Evolutionary conservation across 2,113 vertebrate genomes (phyloP), one percentile per base, ranked within the genome.

Genomic region (Marcusenius ussheri): DNA sequence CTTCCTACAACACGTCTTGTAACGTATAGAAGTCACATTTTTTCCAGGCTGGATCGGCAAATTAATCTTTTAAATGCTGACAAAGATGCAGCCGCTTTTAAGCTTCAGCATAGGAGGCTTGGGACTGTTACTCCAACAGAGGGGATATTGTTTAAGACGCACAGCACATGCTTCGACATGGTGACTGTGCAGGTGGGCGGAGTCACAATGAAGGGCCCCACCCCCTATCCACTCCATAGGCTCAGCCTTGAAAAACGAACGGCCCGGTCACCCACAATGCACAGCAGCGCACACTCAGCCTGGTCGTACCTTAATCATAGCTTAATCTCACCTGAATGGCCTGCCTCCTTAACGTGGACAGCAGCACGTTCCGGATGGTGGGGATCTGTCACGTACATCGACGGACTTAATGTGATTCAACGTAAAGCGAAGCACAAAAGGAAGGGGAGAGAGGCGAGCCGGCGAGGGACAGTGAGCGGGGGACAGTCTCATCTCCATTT

Each of bases 401-500:
- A 31, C 50, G n/a, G 17, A 39, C 58, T 90, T 90, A 87, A 90
- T 90, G 51, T 35, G 89, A 51, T 77, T 90, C 53, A 74, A 83
- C 49, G 83, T 80, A 80, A 87, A 90, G 66, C 19, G 21, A 42
- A 87, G 47, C 83, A 85, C 51, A 90, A 90, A 74, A 87, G 84
- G 50, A 31, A 89, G 45, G 17, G 46, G 89, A 70, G 58, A 46
- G 49, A 77, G 85, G 90, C 66, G 47, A 31, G 46, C 62, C 66
- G 83, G 88, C 66, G 27, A 50, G 53, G 47, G 86, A 77, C 51
- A 86, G 88, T 45, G 35, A 31, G 87, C 90, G n/a, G 46, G 27
- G 62, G 45, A 87, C 50, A 45, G 62, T 53, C 50, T 89, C 56
- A 88, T 87, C 50, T 49, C 90, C 80, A 88, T 91, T 93, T 92